phyloP scores from a whole-genome alignment of 2,113 vertebrate species.

The Proterorhinus semilunaris region DNA sequence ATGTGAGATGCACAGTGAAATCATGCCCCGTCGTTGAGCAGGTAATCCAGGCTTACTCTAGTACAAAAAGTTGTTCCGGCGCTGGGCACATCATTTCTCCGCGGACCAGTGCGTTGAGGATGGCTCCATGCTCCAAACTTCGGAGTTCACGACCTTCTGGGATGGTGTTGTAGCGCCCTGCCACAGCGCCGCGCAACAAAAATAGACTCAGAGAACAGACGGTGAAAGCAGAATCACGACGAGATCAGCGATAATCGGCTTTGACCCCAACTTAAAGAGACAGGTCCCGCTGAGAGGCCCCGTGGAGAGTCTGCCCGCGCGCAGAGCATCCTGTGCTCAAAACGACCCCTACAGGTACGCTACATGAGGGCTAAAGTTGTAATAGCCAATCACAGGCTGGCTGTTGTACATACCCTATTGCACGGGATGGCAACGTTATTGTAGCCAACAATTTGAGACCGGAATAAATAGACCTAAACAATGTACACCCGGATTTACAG shows the following conservation, averaged over 20 bases:
- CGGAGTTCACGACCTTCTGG: neutral
- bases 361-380: no score
- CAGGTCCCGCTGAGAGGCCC: conserved; percentile 69
- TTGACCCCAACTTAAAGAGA: conserved; percentile 83
- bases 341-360: conserved; percentile 5
- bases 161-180: neutral
- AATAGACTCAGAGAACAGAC: conserved; percentile 74
- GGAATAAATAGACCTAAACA: no score
- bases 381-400: no score
- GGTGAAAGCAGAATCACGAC: conserved; percentile 77
- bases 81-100: conserved; percentile 16
- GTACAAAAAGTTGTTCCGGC: conserved; percentile 50
- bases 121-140: conserved; percentile 32
- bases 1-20: neutral
- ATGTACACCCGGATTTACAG: no score
- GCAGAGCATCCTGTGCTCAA: conserved; percentile 7
- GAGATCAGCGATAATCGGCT: conserved; percentile 88
- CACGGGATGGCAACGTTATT: no score
- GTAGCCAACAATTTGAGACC: no score
- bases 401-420: no score
- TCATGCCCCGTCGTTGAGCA: conserved; percentile 12
- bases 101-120: conserved; percentile 5
- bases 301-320: conserved; percentile 6
- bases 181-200: conserved; percentile 27
- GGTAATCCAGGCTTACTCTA: conserved; percentile 58